These are phyloP conservation scores for Drosophila sordidapex DNA, from an alignment of 2,888 invertebrate species.

Conservation along the genomic window DNA sequence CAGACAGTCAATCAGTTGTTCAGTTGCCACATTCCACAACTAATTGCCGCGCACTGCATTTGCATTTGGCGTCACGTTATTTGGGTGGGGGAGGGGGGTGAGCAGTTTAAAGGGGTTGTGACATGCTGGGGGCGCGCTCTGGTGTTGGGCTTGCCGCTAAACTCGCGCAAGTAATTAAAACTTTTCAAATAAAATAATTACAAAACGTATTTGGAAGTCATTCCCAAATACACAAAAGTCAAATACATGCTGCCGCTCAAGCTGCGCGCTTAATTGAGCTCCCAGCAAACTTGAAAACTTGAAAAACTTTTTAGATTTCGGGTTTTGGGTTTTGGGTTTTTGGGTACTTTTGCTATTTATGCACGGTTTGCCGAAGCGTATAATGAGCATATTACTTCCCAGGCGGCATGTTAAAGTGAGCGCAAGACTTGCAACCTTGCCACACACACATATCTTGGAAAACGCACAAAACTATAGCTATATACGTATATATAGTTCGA, in stretches of 20 bases:
- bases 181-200: slow-evolving; percentile 79
- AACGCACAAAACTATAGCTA: background rate
- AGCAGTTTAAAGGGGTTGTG: no score
- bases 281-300: slow-evolving; percentile 19
- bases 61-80: slow-evolving; percentile 10
- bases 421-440: background rate
- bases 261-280: slow-evolving; percentile 61
- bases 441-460: background rate
- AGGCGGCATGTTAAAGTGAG: no score
- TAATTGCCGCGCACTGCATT: slow-evolving; percentile 43
- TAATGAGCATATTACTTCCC: background rate
- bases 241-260: slow-evolving; percentile 60
- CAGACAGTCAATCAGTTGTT: slow-evolving; percentile 39
- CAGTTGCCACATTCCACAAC: slow-evolving; percentile 29
- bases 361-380: background rate
- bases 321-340: slow-evolving; percentile 4
- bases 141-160: background rate
- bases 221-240: slow-evolving; percentile 71
- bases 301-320: slow-evolving; percentile 27
- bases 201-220: slow-evolving; percentile 63
- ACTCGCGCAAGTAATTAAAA: slow-evolving; percentile 75
- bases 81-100: background rate
- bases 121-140: background rate
- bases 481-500: background rate
- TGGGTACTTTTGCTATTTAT: background rate